These are phyloP conservation scores for Danio tinwini DNA, from an alignment of 2,797 vertebrate genomes.

Conservation along the genomic window DNA sequence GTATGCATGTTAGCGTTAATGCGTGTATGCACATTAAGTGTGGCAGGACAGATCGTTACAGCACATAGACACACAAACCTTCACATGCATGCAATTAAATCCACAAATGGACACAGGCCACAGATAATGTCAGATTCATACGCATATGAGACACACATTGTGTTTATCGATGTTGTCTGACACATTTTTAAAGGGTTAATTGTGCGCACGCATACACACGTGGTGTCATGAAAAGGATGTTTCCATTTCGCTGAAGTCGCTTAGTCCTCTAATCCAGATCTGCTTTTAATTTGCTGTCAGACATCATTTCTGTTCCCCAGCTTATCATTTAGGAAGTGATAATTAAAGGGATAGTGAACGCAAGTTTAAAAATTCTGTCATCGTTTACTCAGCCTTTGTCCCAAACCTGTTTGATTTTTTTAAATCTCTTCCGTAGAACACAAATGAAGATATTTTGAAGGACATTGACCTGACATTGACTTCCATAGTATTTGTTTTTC, in stretches of 20 bases:
- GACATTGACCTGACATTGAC: too few species aligned
- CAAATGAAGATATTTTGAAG: too few species aligned
- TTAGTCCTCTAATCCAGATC: not conserved
- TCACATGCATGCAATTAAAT: not conserved
- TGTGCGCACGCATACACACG: not conserved
- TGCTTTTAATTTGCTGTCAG: not conserved
- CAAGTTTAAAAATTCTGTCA: too few species aligned
- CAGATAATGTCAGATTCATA: not conserved
- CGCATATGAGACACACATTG: not conserved
- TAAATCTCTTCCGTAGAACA: too few species aligned
- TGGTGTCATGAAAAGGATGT: not conserved
- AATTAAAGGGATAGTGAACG: not conserved
- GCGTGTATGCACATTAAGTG: constrained; percentile 1
- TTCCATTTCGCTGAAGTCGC: not conserved
- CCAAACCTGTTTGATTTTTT: too few species aligned
- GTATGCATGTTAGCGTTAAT: constrained; percentile 19
- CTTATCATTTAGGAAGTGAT: not conserved
- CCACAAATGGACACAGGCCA: not conserved
- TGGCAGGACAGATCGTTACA: not conserved
- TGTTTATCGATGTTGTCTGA: constrained; percentile 17
- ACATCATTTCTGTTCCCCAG: not conserved
- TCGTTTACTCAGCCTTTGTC: too few species aligned
- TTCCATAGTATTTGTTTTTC: too few species aligned
- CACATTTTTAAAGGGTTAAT: constrained; percentile 25
- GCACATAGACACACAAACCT: not conserved